A percentile compares a stretch with the other conserved stretches of the same genome.
Evolutionary conservation across 2,797 vertebrate genomes (phyloP).

Genomic region (Decapterus maruadsi): DNA sequence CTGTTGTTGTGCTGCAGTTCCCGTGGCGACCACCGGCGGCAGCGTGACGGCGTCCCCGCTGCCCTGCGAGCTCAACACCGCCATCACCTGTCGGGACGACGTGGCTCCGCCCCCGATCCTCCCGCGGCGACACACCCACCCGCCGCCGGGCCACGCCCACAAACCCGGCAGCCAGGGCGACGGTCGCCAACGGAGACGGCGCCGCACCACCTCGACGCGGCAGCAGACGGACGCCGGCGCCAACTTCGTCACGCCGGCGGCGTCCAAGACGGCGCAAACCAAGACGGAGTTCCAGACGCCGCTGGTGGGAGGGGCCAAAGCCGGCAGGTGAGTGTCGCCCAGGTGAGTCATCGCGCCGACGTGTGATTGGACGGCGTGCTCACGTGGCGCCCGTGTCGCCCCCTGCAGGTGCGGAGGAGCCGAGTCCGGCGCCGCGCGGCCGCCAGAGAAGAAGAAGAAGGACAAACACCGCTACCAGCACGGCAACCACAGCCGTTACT

Average conservation of each 20-base stretch:
- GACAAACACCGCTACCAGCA: slow-evolving; percentile 82
- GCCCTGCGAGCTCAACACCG: slow-evolving; percentile 93
- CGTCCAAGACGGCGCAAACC: slow-evolving; percentile 19
- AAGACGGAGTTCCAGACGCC: slow-evolving; percentile 77
- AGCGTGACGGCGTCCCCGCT: slow-evolving; percentile 75
- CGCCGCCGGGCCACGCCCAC: slow-evolving; percentile 20
- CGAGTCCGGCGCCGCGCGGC: neutral
- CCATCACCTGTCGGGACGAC: slow-evolving; percentile 92
- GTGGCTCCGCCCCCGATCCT: slow-evolving; percentile 85
- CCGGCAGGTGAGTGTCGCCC: slow-evolving; percentile 51
- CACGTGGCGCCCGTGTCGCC: neutral
- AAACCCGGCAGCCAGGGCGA: slow-evolving; percentile 54
- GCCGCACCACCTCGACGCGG: slow-evolving; percentile 79
- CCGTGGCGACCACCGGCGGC: slow-evolving; percentile 49
- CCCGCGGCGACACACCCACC: slow-evolving; percentile 75
- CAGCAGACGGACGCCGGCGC: neutral
- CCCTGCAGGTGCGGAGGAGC: slow-evolving; percentile 50
- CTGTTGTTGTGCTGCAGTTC: slow-evolving; percentile 29
- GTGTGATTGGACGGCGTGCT: slow-evolving; percentile 13
- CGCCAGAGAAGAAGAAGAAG: slow-evolving; percentile 36
- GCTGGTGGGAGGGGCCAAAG: slow-evolving; percentile 63
- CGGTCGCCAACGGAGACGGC: slow-evolving; percentile 76
- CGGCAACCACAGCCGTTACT: slow-evolving; percentile 90
- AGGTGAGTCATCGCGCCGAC: rapidly evolving
- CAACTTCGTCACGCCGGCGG: neutral